A percentile compares a stretch with the other conserved stretches of the same genome.
Conservation (phyloP, 2,797 vertebrate genomes). For the Falco columbarius region DNA sequence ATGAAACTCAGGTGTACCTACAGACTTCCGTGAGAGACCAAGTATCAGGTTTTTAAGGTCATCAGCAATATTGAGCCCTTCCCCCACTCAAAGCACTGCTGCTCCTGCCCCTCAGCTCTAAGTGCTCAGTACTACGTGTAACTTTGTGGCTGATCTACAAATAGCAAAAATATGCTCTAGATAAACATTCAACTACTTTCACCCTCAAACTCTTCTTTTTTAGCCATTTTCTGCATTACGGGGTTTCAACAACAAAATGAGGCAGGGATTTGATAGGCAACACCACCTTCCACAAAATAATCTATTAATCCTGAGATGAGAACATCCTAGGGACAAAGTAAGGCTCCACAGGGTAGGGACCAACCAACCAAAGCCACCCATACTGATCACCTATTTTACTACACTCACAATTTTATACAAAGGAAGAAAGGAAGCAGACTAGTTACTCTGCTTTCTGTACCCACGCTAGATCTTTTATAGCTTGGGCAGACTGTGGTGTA, state of each 20-base stretch:
- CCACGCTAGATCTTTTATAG: not conserved
- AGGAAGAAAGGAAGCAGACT: not conserved
- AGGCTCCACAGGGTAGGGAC: not conserved
- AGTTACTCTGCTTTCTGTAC: not conserved
- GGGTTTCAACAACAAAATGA: not conserved
- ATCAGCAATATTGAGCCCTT: not conserved
- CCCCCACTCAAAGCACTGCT: not conserved
- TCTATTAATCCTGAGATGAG: not conserved
- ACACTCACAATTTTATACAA: not conserved
- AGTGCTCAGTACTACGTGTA: not conserved
- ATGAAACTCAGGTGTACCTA: not conserved
- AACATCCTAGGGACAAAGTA: not conserved
- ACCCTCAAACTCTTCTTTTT: not conserved
- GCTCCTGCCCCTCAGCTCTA: not conserved
- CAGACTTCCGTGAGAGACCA: not conserved
- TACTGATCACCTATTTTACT: not conserved
- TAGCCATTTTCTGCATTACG: not conserved
- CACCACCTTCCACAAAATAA: not conserved
- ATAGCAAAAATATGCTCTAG: not conserved
- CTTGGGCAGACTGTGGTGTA: not conserved
- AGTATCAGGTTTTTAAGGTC: not conserved
- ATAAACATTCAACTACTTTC: not conserved
- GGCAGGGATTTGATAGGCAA: not conserved
- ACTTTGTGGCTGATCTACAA: not conserved
- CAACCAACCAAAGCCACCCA: not conserved